A percentile compares a stretch with the other conserved stretches of the same genome.
Evolutionary conservation across 1,140 invertebrate genomes (phyloP).

Genomic region (Scaptomyza hsui): DNA sequence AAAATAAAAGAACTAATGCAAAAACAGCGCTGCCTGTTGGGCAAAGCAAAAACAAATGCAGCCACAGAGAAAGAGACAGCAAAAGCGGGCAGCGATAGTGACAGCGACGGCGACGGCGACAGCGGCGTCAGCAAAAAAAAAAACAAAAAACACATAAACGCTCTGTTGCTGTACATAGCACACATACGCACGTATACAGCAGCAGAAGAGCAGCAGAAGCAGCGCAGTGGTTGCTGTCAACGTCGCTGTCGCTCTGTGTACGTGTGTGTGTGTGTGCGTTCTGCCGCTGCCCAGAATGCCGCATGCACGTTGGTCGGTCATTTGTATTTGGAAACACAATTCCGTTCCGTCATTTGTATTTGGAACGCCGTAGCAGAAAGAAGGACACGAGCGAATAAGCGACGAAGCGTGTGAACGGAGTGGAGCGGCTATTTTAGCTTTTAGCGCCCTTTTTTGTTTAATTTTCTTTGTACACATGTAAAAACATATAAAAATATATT

Average conservation of each 20-base stretch:
- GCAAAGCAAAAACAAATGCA: slow-evolving; percentile 76
- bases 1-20: slow-evolving; percentile 52
- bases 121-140: slow-evolving; percentile 43
- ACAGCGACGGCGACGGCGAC: slow-evolving; percentile 19
- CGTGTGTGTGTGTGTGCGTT: slow-evolving; percentile 19
- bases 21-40: slow-evolving; percentile 37
- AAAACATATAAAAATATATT: slow-evolving; percentile 37
- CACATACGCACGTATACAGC: slow-evolving; percentile 19
- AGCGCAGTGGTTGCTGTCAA: slow-evolving; percentile 15
- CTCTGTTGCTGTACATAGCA: slow-evolving; percentile 37
- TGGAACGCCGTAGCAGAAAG: slow-evolving; percentile 81
- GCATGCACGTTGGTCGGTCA: slow-evolving; percentile 72
- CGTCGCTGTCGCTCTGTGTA: slow-evolving; percentile 21
- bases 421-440: slow-evolving; percentile 77
- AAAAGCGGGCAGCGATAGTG: slow-evolving; percentile 36
- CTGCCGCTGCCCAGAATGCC: slow-evolving; percentile 46
- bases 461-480: slow-evolving; percentile 62
- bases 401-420: slow-evolving; percentile 75
- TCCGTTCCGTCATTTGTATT: slow-evolving; percentile 77
- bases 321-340: slow-evolving; percentile 79
- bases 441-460: slow-evolving; percentile 83
- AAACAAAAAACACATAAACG: slow-evolving; percentile 53
- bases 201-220: slow-evolving; percentile 6
- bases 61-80: slow-evolving; percentile 41
- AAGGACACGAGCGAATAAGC: slow-evolving; percentile 73